Base-by-base conservation (phyloP, 2,113 vertebrate species). In the Taurulus bubalis region DNA sequence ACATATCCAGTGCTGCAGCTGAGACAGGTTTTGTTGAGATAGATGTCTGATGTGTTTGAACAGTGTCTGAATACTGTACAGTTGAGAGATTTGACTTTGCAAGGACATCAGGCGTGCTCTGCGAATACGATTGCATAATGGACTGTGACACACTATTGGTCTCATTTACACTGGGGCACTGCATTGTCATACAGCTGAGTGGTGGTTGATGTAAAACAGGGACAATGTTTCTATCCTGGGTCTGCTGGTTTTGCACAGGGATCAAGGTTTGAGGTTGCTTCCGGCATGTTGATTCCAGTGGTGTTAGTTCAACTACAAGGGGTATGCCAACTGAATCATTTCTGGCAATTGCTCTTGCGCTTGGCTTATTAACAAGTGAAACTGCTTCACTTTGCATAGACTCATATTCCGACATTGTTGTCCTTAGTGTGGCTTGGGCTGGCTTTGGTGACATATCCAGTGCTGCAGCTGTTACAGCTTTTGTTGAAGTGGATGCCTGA, bases 1-100 rank as follows among this genome's bases (percentile, higher is more conserved):
- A 91, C 83, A 97, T 93, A 90, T 96, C 96, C 65, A 97, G 28
- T 32, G 94, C 92, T 30, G 11, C 15, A 3, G 86, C 94, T 92
- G 93, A 92, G 72, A 95, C 83, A 34, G 95, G 79, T 0, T 93
- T 93, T 15, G 89, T 67, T 49, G 86, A 82, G 40, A 90, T 87
- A 18, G 84, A 66, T 72, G 69, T 28, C 11, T 92, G 93, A 85
- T 77, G 85, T 38, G 85, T 84, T 63, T 60, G 45, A 68, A 62
- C 20, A 45, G 18, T 55, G 20, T n/a, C 30, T 18, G 59, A 60
- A 5, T 26, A 68, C 24, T 69, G 58, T 32, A 68, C 75, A 36
- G 56, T 6, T 26, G 69, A 8, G 16, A 64, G 32, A 71, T 59
- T 65, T 55, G 74, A 69, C 22, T 28, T 49, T 0, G 30, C 47